Percentiles rank a stretch among this genome's conserved stretches.
Evolutionary conservation across 2,113 vertebrate genomes (phyloP).

Genomic region (Platysternon megacephalum): DNA sequence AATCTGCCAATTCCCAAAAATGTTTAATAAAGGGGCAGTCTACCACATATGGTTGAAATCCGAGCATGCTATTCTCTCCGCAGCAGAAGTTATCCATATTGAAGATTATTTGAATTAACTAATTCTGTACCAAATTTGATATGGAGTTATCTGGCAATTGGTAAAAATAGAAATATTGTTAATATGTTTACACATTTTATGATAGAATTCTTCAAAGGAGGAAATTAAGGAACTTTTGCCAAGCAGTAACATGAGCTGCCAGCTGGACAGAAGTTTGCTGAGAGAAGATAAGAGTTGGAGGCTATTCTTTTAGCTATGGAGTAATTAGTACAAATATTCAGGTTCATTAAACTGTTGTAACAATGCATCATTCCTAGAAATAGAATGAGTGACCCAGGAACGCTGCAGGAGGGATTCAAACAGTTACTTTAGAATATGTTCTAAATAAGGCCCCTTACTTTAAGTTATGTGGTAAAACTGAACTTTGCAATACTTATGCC

Average conservation of each 20-base stretch:
- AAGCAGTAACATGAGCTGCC: slow-evolving; percentile 29
- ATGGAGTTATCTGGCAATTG: not conserved
- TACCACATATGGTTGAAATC: slow-evolving; percentile 2
- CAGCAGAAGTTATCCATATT: not conserved
- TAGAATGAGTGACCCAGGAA: slow-evolving; percentile 10
- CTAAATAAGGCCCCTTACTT: not conserved
- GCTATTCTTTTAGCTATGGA: not conserved
- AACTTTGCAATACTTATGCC: not conserved
- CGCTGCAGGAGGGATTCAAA: not conserved
- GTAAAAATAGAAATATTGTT: not conserved
- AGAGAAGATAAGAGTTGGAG: not conserved
- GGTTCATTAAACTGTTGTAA: slow-evolving; percentile 31
- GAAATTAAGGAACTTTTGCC: slow-evolving; percentile 48
- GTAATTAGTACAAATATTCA: slow-evolving; percentile 24
- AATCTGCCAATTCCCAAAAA: slow-evolving; percentile 5
- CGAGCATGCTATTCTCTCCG: rapidly evolving
- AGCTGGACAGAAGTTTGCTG: slow-evolving; percentile 39
- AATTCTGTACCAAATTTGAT: not conserved
- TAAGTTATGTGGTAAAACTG: not conserved
- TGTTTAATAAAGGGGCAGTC: not conserved
- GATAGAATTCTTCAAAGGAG: slow-evolving; percentile 53
- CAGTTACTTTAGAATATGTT: not conserved
- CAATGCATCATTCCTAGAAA: slow-evolving; percentile 11
- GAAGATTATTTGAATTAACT: slow-evolving; percentile 21
- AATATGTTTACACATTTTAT: not conserved